Conservation (phyloP, 2,888 invertebrate species). For the Elysia crispata region DNA sequence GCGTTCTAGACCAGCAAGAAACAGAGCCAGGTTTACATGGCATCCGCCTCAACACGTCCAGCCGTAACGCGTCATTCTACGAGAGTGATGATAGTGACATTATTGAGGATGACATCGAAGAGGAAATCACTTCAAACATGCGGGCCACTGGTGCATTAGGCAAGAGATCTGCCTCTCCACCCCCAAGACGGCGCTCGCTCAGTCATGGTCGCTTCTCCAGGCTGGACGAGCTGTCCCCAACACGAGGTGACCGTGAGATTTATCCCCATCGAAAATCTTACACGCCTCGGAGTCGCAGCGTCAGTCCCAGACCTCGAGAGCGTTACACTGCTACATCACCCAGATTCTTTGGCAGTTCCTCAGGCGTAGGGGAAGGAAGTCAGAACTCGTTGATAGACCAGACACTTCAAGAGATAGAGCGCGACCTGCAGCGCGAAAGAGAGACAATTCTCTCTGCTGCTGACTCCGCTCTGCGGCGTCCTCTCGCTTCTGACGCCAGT, state of each 20-base stretch:
- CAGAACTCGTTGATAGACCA: conserved; percentile 23
- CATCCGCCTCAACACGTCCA: neutral
- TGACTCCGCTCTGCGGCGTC: too few species aligned
- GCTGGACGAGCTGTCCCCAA: conserved; percentile 46
- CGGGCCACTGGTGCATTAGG: neutral
- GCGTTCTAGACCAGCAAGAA: conserved; percentile 59
- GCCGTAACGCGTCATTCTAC: conserved; percentile 24
- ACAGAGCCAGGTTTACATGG: conserved; percentile 41
- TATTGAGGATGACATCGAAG: too few species aligned
- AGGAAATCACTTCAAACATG: neutral
- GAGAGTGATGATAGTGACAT: conserved; percentile 14
- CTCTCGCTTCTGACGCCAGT: too few species aligned
- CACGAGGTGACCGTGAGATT: conserved; percentile 59
- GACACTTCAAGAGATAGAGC: conserved; percentile 28
- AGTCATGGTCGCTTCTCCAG: neutral
- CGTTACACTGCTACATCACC: neutral
- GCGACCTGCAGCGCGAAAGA: conserved; percentile 6
- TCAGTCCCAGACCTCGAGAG: conserved; percentile 26
- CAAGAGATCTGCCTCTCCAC: neutral
- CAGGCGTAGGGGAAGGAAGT: neutral
- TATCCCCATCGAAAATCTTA: conserved; percentile 67
- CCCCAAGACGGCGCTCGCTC: neutral
- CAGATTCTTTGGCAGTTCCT: neutral
- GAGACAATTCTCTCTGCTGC: conserved; percentile 3
- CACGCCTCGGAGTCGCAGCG: conserved; percentile 40